Conservation (phyloP, 2,888 invertebrate genomes). For the Opisthograptis luteolata region DNA sequence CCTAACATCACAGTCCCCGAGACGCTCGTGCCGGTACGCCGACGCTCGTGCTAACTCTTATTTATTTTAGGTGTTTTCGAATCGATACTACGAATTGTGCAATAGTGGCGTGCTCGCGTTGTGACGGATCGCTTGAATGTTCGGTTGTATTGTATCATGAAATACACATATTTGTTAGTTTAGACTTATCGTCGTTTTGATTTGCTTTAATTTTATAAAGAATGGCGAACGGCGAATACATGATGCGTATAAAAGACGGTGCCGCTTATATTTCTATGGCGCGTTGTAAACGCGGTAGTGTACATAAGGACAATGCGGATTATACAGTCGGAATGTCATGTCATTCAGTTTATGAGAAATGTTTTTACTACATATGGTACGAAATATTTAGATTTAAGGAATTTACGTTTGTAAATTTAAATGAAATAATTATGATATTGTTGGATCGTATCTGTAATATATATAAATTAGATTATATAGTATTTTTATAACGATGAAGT, state of each 20-base stretch:
- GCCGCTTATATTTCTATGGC: constrained; percentile 42
- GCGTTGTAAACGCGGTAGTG: constrained; percentile 60
- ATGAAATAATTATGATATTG: constrained; percentile 79
- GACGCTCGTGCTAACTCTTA: constrained; percentile 19
- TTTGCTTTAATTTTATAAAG: constrained; percentile 16
- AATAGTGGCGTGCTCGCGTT: constrained; percentile 55
- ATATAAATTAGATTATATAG: constrained; percentile 67
- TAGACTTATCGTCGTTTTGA: constrained; percentile 8
- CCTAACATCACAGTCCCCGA: background rate
- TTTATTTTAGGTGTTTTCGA: constrained; percentile 28
- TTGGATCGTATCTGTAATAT: constrained; percentile 79
- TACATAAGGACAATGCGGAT: constrained; percentile 50
- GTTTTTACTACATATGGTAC: constrained; percentile 52
- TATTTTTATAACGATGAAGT: constrained; percentile 72
- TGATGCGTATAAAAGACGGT: constrained; percentile 32
- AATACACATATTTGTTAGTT: constrained; percentile 3
- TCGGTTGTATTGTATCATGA: constrained; percentile 27
- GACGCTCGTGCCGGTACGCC: background rate
- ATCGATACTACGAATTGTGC: constrained; percentile 46
- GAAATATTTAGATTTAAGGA: constrained; percentile 59
- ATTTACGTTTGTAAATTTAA: constrained; percentile 77
- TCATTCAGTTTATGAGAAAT: constrained; percentile 47
- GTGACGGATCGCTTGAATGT: constrained; percentile 22
- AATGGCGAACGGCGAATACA: background rate
- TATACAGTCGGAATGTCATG: constrained; percentile 30